Conservation (phyloP, 1,140 invertebrate species). For the Harlomillsia oculata region DNA sequence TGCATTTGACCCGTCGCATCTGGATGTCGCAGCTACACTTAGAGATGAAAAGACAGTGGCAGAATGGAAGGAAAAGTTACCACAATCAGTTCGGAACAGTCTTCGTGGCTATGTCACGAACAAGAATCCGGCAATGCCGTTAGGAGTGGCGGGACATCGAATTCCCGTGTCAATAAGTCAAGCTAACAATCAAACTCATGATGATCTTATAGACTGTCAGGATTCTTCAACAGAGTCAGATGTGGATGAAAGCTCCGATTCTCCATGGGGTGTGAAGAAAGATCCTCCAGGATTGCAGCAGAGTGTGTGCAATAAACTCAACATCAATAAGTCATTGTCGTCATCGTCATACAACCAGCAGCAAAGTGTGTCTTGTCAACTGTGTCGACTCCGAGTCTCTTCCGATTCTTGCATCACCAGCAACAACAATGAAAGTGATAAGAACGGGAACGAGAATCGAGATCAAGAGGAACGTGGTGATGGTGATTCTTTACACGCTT, state of each 20-base stretch:
- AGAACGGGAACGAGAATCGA: not conserved
- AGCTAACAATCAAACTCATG: not conserved
- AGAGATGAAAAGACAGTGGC: slow-evolving; percentile 18
- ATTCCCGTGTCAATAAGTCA: slow-evolving; percentile 21
- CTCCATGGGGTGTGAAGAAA: slow-evolving; percentile 22
- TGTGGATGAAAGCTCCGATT: slow-evolving; percentile 22
- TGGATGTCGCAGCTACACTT: slow-evolving; percentile 23
- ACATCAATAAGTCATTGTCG: slow-evolving; percentile 1
- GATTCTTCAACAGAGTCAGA: slow-evolving; percentile 18
- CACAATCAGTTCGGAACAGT: slow-evolving; percentile 10
- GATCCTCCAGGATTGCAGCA: slow-evolving; percentile 25
- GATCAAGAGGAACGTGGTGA: not conserved
- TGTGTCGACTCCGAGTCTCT: not conserved
- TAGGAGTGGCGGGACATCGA: slow-evolving; percentile 26
- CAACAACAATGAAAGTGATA: not conserved
- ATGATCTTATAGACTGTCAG: not conserved
- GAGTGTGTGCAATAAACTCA: slow-evolving; percentile 30
- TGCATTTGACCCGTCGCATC: slow-evolving; percentile 13
- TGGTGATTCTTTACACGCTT: not conserved
- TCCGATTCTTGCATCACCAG: not conserved
- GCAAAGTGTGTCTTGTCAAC: not conserved
- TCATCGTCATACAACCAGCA: not conserved
- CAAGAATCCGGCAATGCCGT: slow-evolving; percentile 26
- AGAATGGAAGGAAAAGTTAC: slow-evolving; percentile 22
- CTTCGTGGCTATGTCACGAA: slow-evolving; percentile 17